These are phyloP conservation scores for Trachelus troglodyta DNA, from an alignment of 2,888 invertebrate genomes.

Conservation along the genomic window DNA sequence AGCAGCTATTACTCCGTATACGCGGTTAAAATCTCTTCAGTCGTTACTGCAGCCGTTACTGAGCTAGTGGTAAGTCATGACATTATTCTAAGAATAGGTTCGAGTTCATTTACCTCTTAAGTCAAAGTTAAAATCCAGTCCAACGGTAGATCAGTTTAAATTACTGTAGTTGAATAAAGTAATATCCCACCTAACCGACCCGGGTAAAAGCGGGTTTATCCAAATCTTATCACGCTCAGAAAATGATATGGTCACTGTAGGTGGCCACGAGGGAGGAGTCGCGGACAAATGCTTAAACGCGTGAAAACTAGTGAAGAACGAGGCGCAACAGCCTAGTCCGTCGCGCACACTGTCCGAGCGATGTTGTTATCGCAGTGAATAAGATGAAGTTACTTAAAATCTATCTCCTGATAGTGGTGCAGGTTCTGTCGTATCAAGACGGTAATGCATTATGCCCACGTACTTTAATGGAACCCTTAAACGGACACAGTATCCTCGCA, in stretches of 20 bases:
- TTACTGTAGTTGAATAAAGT: neutral
- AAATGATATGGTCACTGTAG: neutral
- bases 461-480: neutral
- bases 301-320: neutral
- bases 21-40: neutral
- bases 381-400: neutral
- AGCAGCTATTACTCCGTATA: neutral
- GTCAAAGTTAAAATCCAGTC: neutral
- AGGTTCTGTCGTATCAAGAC: neutral
- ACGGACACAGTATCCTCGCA: neutral
- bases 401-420: neutral
- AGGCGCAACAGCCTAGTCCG: neutral
- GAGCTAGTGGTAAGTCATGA: neutral
- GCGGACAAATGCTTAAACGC: neutral
- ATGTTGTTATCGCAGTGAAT: neutral
- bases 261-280: neutral
- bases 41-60: neutral
- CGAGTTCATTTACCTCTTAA: neutral
- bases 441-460: neutral
- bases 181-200: neutral
- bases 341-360: neutral
- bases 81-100: no score
- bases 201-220: neutral
- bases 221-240: neutral
- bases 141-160: neutral